phyloP scores from a whole-genome alignment of 2,888 invertebrate species.

The Plebejus anna region DNA sequence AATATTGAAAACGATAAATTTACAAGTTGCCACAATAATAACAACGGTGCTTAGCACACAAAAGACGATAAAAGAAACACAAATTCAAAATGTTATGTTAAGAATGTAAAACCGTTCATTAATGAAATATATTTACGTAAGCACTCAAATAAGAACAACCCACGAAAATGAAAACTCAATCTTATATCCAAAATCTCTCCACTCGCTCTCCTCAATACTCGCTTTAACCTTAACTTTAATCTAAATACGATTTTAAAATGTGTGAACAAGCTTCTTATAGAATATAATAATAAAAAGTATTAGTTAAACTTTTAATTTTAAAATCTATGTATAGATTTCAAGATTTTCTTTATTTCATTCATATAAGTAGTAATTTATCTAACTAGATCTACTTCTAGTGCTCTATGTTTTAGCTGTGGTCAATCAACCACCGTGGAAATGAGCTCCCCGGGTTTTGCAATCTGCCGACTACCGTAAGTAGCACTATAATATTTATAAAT shows the following conservation, averaged over 20 bases:
- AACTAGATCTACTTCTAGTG: constrained; percentile 74
- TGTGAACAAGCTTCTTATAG: constrained; percentile 78
- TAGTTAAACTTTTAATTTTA: constrained; percentile 76
- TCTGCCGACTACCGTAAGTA: constrained; percentile 22
- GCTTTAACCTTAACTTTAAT: constrained; percentile 63
- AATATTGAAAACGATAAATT: background rate
- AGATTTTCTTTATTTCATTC: constrained; percentile 58
- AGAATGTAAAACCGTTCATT: background rate
- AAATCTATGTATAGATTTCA: constrained; percentile 79
- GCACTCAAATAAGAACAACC: constrained; percentile 35
- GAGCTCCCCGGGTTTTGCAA: constrained; percentile 46
- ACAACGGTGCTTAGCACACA: background rate
- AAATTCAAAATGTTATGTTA: background rate
- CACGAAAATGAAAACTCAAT: constrained; percentile 49
- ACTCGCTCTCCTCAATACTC: constrained; percentile 50
- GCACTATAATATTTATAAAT: constrained; percentile 29
- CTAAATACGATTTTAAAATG: constrained; percentile 78
- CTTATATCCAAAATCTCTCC: constrained; percentile 60
- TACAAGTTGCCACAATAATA: background rate
- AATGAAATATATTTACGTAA: constrained; percentile 11
- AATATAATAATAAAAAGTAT: constrained; percentile 76
- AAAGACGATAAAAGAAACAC: background rate
- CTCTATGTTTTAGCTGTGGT: constrained; percentile 76
- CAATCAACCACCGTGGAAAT: constrained; percentile 63
- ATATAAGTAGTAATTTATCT: constrained; percentile 74